phyloP scores from a whole-genome alignment of 2,113 vertebrate genomes.

The Sander lucioperca region DNA sequence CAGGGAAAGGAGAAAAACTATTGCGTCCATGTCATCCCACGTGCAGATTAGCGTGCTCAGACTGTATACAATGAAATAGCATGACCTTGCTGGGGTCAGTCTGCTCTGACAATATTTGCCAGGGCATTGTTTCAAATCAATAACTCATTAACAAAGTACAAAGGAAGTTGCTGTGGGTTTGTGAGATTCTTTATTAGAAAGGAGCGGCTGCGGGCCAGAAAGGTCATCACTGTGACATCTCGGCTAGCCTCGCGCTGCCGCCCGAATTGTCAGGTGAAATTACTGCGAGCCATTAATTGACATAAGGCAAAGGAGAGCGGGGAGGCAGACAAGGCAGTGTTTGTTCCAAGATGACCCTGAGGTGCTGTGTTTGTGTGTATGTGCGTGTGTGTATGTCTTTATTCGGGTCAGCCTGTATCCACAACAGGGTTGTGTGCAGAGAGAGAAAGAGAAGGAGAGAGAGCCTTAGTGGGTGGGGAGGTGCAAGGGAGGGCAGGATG shows the following conservation, averaged over 20 bases:
- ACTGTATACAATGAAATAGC: slow-evolving; percentile 83
- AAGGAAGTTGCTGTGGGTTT: slow-evolving; percentile 93
- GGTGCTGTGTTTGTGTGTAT: slow-evolving; percentile 67
- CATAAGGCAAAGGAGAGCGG: slow-evolving; percentile 89
- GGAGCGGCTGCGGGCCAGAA: slow-evolving; percentile 86
- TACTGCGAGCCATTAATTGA: slow-evolving; percentile 98
- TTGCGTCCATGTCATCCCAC: slow-evolving; percentile 53
- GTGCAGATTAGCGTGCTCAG: slow-evolving; percentile 75
- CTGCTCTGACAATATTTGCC: slow-evolving; percentile 94
- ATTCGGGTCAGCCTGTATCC: slow-evolving; percentile 75
- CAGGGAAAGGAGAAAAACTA: slow-evolving; percentile 56
- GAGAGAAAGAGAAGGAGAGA: slow-evolving; percentile 28
- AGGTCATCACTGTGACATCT: slow-evolving; percentile 98
- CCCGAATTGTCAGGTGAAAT: slow-evolving; percentile 97
- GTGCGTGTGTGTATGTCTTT: slow-evolving; percentile 57
- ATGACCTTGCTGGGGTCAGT: slow-evolving; percentile 89
- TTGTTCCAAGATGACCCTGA: slow-evolving; percentile 83
- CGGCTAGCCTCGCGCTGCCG: slow-evolving; percentile 88
- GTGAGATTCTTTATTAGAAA: slow-evolving; percentile 93
- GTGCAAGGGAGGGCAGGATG: slow-evolving; percentile 83
- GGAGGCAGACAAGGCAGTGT: slow-evolving; percentile 80
- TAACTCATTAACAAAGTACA: slow-evolving; percentile 99
- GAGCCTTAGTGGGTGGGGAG: slow-evolving; percentile 70
- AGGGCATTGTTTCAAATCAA: slow-evolving; percentile 99
- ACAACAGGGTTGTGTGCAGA: slow-evolving; percentile 65